phyloP scores from a whole-genome alignment of 2,113 vertebrate species.

The Potamarius usumacintae region DNA sequence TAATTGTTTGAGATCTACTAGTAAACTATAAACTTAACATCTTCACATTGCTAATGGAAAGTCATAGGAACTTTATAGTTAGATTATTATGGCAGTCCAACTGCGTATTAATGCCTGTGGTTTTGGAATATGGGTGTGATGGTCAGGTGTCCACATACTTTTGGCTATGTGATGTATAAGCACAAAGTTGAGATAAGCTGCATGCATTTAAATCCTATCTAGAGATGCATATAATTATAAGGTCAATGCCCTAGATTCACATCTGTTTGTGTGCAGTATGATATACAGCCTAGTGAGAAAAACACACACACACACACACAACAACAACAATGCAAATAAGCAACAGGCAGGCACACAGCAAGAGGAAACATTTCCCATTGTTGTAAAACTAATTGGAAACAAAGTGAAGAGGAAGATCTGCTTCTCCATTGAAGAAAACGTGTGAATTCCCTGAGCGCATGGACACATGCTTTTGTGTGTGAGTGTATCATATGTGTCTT shows the following conservation, averaged over 20 bases:
- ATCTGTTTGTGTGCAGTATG: conserved; percentile 17
- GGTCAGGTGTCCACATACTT: not conserved
- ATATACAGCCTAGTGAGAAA: not conserved
- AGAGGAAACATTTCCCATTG: conserved; percentile 46
- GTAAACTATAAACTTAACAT: not conserved
- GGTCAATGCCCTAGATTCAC: not conserved
- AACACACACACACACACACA: not conserved
- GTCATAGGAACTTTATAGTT: no score
- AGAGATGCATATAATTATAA: not conserved
- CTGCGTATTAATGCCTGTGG: not conserved
- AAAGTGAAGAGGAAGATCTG: conserved; percentile 53
- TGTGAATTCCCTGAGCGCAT: conserved; percentile 14
- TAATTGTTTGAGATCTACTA: not conserved
- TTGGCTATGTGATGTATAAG: not conserved
- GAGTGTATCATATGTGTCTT: conserved; percentile 20
- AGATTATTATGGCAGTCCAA: not conserved
- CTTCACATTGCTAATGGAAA: no score
- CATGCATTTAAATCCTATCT: not conserved
- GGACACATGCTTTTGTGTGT: not conserved
- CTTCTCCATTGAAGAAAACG: conserved; percentile 39
- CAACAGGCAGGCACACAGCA: conserved; percentile 14
- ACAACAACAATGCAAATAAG: conserved; percentile 9
- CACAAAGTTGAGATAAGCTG: not conserved
- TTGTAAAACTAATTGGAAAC: conserved; percentile 52
- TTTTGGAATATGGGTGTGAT: not conserved